These are phyloP conservation scores for Actias luna DNA, from an alignment of 2,888 invertebrate species.

Conservation along the genomic window DNA sequence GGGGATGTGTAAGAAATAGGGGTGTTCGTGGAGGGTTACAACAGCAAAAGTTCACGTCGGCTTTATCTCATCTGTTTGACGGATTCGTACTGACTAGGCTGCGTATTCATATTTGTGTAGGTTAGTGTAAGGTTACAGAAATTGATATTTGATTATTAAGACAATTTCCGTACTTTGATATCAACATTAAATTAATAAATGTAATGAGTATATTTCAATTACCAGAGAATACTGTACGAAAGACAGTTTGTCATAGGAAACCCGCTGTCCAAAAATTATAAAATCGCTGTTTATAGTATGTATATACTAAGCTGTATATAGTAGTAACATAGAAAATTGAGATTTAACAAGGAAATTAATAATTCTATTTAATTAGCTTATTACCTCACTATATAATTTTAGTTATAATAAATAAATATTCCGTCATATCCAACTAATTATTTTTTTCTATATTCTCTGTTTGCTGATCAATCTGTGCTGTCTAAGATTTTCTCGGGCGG, in stretches of 20 bases:
- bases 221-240: no score
- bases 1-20: constrained; percentile 26
- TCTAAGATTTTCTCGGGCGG: constrained; percentile 55
- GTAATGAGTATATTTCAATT: no score
- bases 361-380: neutral
- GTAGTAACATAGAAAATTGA: neutral
- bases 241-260: no score
- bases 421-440: neutral
- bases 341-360: neutral
- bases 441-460: constrained; percentile 25
- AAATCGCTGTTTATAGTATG: no score
- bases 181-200: no score
- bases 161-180: constrained; percentile 11
- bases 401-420: constrained; percentile 2
- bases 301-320: neutral
- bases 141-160: constrained; percentile 8
- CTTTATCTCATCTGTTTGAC: constrained; percentile 79
- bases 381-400: no score
- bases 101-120: constrained; percentile 74
- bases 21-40: constrained; percentile 35
- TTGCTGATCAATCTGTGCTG: constrained; percentile 40
- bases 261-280: no score
- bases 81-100: constrained; percentile 73
- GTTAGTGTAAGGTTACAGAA: constrained; percentile 44
- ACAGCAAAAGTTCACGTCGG: constrained; percentile 76